Base-by-base conservation (phyloP, 2,888 invertebrate species). In the Andrena flavipes region DNA sequence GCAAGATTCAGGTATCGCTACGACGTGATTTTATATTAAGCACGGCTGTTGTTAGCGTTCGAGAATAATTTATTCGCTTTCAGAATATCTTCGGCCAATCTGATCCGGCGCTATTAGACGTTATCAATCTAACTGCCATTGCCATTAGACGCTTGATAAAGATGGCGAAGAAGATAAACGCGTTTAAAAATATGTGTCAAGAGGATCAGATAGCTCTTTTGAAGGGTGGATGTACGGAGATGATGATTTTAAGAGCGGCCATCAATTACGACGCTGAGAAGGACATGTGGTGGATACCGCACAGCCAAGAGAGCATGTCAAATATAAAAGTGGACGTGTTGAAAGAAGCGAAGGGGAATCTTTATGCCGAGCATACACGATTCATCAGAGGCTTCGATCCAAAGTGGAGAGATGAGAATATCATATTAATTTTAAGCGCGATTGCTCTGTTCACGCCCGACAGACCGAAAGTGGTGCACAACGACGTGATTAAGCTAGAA, bases 211-310 rank as follows among this genome's bases (percentile, higher is more conserved):
- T 98, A 71, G 96, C 96, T 26, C 94, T 98, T 13, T 94, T 99
- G 8, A 99, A 98, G 93, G 98, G 99, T 0, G 98, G 99, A 0
- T 98, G 98, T 92, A 98, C 98, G 65, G 99, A 99, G 94, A 97
- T 99, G 96, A 97, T 99, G 96, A 97, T 99, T 77, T 95, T 99
- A 70, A 95, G 99, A 16, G 98, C 99, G 86, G 98, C 98, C 0
- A 97, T 98, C 95, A 97, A 97, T 64, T 99, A 98, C 92, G 98
- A 99, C 92, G 96, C 96, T 0, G 97, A 97, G 88, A 96, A 97
- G 87, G 97, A 98, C 91, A 97, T 97, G 68, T 99, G 99, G 99
- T 97, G 97, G 96, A 96, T 98, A 84, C 98, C 97, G 0, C 97
- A 97, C 93, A 96, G 96, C 86, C 96, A 97, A 90, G 96, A 97